Evolutionary conservation across 1,140 invertebrate species (phyloP).

Genomic region (Drosophila insularis): DNA sequence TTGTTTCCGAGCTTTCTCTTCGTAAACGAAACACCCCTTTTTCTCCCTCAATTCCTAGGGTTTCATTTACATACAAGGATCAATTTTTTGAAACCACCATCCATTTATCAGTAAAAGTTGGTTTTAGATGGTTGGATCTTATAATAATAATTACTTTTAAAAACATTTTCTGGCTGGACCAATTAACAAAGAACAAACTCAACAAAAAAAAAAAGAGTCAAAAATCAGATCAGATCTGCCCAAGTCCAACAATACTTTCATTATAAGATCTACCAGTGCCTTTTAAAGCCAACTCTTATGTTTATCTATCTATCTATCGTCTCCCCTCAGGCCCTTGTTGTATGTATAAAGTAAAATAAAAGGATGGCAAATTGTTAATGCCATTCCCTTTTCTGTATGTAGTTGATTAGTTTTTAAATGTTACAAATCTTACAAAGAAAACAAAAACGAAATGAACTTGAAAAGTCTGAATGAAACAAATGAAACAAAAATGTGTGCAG

Average conservation of each 20-base stretch:
- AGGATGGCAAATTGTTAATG: constrained; percentile 6
- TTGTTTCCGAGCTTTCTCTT: constrained; percentile 64
- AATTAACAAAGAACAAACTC: neutral
- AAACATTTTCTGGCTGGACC: neutral
- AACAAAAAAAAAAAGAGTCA: neutral
- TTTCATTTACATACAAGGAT: constrained; percentile 41
- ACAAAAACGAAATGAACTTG: constrained; percentile 71
- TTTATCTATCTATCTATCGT: neutral
- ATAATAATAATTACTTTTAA: neutral
- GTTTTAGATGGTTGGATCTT: neutral
- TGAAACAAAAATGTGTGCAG: constrained; percentile 64
- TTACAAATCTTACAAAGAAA: constrained; percentile 57
- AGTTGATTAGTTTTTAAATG: constrained; percentile 64
- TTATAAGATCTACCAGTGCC: constrained; percentile 1
- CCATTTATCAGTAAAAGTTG: constrained; percentile 3
- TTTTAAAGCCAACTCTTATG: constrained; percentile 5
- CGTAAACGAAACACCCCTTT: constrained; percentile 33
- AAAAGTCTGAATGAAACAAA: constrained; percentile 73
- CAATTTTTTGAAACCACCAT: neutral
- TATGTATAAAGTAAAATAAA: constrained; percentile 20
- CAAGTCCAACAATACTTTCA: neutral
- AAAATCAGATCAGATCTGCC: neutral
- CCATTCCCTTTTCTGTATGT: constrained; percentile 36
- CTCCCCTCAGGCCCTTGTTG: constrained; percentile 66
- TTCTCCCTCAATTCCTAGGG: constrained; percentile 49